Evolutionary conservation across 2,888 invertebrate genomes (phyloP), one percentile per base, ranked within the genome.

Genomic region (Agrilus cyanescens): DNA sequence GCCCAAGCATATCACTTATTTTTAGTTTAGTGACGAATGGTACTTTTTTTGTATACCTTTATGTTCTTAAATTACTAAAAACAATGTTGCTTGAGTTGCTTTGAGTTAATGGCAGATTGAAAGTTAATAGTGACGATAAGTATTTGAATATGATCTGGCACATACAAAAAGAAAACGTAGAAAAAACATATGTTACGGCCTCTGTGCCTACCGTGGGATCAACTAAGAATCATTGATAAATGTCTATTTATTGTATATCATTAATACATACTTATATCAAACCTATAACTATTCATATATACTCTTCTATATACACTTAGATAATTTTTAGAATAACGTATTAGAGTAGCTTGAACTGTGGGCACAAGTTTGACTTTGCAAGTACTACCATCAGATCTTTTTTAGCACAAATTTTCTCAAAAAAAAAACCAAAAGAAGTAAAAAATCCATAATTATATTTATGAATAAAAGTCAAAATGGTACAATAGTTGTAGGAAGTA

Each of bases 331-430:
- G 60, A 57, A 49, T 52, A 53, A 57, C 50, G 54, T 56, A 58
- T 60, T 57, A 58, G 57, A 59, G 63, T 68, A 68, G 67, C 66
- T 67, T 67, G 63, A 66, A 66, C 66, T 67, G 66, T 66, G 67
- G 67, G 67, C 67, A 68, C 67, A 68, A 57, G 63, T 62, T 64
- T 63, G 63, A 62, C 60, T 62, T 61, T 58, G 25, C 55, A 55
- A 60, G 56, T 53, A 55, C 57, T 51, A 57, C 54, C 57, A 55
- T 58, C 54, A 53, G 53, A 57, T 55, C 53, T 59, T 44, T 48
- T 25, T 25, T 25, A 25, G 25, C 25, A 25, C 25, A 25, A 25
- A 25, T 25, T 10, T 25, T 25, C 25, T 25, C 10, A 20, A 25
- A 25, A 25, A 25, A 20, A 20, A 25, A 25, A 10, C 8, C 10